These are phyloP conservation scores for Dendrolimus kikuchii DNA, from an alignment of 1,140 invertebrate species.

Conservation along the genomic window DNA sequence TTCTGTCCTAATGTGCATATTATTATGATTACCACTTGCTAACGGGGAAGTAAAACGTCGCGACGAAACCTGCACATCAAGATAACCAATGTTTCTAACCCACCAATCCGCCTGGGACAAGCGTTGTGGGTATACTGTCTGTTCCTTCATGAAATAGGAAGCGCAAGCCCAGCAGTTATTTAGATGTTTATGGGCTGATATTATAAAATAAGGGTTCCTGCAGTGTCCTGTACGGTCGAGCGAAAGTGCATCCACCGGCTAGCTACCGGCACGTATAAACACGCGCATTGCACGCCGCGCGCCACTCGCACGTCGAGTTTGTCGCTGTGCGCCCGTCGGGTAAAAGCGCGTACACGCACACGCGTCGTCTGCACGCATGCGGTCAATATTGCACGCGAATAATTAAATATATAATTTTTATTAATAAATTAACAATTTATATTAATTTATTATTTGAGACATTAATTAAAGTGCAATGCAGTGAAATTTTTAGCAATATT, in stretches of 20 bases:
- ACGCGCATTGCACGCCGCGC: conserved; percentile 22
- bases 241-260: conserved; percentile 39
- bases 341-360: conserved; percentile 8
- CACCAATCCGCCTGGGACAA: no score
- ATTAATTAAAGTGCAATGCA: conserved; percentile 8
- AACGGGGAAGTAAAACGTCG: no score
- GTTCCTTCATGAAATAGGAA: no score
- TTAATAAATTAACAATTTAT: no score
- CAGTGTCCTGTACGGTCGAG: conserved; percentile 8
- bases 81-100: no score
- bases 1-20: no score
- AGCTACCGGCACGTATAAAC: conserved; percentile 35
- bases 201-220: not conserved
- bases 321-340: conserved; percentile 23
- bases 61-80: no score
- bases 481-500: conserved; percentile 4
- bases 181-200: no score
- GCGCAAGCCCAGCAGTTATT: no score
- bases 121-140: no score
- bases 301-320: conserved; percentile 36
- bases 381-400: not conserved
- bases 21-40: no score
- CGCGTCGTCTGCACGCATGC: conserved; percentile 3
- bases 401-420: no score
- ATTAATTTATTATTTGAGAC: not conserved